These are phyloP conservation scores for Anhinga rufa DNA, from an alignment of 2,113 vertebrate species.

Conservation along the genomic window DNA sequence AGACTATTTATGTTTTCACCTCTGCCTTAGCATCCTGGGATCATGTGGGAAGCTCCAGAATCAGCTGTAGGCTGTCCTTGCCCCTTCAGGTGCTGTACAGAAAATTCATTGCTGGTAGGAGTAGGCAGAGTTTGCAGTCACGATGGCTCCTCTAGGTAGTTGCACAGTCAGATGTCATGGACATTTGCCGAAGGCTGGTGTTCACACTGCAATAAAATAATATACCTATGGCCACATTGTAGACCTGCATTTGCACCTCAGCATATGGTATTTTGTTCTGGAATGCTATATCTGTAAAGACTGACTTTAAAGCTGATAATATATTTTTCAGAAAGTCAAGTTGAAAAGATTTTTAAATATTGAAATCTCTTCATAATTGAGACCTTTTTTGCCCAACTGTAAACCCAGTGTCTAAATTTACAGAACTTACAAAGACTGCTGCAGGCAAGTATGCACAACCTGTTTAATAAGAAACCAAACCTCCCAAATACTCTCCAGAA, in stretches of 20 bases:
- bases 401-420: neutral
- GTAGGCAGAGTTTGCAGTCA: rapidly evolving
- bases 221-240: rapidly evolving
- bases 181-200: neutral
- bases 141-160: neutral
- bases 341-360: neutral
- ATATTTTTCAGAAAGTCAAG: neutral
- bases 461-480: neutral
- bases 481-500: neutral
- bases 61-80: neutral
- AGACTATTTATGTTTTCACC: rapidly evolving
- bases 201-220: neutral
- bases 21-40: neutral
- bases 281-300: neutral
- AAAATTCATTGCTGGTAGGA: neutral
- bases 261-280: neutral
- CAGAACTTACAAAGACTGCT: neutral
- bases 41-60: neutral
- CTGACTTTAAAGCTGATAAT: neutral
- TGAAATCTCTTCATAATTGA: neutral
- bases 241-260: neutral
- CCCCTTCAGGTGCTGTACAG: neutral
- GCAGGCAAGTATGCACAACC: neutral
- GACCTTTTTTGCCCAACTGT: neutral
- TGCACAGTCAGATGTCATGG: neutral